These are phyloP conservation scores for Macaca nemestrina DNA, from an alignment of 2,113 vertebrate species.

Conservation along the genomic window DNA sequence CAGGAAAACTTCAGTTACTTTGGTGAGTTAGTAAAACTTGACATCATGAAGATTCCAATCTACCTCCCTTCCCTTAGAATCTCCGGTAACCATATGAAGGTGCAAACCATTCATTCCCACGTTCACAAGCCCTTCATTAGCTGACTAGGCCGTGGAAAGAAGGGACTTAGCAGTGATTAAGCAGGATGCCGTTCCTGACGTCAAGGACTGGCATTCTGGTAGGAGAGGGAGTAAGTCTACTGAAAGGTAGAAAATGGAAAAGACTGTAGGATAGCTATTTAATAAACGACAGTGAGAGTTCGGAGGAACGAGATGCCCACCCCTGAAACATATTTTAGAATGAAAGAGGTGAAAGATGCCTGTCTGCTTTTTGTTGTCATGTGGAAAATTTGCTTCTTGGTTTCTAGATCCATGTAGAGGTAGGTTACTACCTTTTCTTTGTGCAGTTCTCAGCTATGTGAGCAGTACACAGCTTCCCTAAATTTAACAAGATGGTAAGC, in stretches of 20 bases:
- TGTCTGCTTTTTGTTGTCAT: neutral
- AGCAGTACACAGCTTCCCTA: neutral
- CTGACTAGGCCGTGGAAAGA: neutral
- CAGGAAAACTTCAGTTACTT: neutral
- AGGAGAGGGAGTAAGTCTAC: neutral
- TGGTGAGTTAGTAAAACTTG: neutral
- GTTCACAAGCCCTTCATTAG: neutral
- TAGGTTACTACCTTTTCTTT: neutral
- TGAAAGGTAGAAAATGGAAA: neutral
- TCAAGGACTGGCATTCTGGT: neutral
- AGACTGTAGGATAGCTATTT: neutral
- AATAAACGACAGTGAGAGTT: neutral
- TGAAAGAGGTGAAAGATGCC: neutral
- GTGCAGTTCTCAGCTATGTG: neutral
- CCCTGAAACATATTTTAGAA: neutral
- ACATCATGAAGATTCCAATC: neutral
- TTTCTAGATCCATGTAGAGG: neutral
- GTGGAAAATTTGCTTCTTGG: neutral
- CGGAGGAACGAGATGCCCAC: neutral
- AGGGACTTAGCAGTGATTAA: neutral
- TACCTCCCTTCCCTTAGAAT: neutral
- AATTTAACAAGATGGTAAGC: neutral
- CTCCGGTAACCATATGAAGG: neutral
- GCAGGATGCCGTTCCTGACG: neutral
- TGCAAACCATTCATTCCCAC: neutral